Percentiles rank a stretch among this genome's conserved stretches.
Conservation (phyloP, 2,797 vertebrate genomes). For the Xiphorhynchus erythropygius region DNA sequence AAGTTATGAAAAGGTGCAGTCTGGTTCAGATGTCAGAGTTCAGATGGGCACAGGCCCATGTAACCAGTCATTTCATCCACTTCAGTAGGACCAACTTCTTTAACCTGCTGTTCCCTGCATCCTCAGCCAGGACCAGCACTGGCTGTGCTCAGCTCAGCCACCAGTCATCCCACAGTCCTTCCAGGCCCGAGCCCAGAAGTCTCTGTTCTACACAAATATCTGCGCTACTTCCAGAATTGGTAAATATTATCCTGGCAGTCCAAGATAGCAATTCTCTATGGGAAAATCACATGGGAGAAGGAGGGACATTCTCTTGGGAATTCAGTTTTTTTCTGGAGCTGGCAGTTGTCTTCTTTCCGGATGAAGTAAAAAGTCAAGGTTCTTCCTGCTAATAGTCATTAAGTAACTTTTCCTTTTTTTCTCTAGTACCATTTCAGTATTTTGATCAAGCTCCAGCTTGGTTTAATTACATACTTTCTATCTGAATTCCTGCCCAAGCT, state of each 20-base stretch:
- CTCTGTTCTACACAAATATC: not conserved
- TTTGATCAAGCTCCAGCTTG: slow-evolving; percentile 53
- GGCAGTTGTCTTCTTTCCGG: not conserved
- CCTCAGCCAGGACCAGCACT: not conserved
- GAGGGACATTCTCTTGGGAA: not conserved
- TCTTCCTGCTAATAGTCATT: slow-evolving; percentile 26
- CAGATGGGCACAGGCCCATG: not conserved
- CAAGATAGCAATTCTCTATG: not conserved
- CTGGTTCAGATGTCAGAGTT: not conserved
- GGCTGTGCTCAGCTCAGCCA: not conserved
- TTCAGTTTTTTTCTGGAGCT: not conserved
- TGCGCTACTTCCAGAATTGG: not conserved
- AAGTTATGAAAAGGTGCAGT: not conserved
- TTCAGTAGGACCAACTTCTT: not conserved
- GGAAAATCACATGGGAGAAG: not conserved
- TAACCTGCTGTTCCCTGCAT: not conserved
- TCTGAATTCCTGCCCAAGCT: slow-evolving; percentile 61
- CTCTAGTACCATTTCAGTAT: slow-evolving; percentile 38
- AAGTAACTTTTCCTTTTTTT: slow-evolving; percentile 4
- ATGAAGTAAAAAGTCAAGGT: not conserved
- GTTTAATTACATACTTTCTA: slow-evolving; percentile 64
- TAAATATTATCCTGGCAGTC: not conserved
- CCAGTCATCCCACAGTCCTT: not conserved
- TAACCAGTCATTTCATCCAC: not conserved
- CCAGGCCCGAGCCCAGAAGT: not conserved